Base-by-base conservation (phyloP, 2,797 vertebrate species). In the Pipistrellus nathusii region DNA sequence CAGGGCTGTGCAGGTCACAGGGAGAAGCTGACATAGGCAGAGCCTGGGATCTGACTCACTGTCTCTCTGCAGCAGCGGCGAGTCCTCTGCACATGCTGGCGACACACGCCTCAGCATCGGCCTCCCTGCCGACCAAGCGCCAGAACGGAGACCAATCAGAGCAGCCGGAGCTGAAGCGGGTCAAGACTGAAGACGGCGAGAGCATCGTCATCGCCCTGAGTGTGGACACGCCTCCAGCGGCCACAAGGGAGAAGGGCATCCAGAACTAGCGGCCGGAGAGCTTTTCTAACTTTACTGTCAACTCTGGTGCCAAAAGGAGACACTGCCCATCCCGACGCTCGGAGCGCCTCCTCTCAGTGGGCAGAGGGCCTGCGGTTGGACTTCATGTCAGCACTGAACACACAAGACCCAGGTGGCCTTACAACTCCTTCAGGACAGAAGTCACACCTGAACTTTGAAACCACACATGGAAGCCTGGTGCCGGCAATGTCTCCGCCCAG, bases 21-120 rank as follows among this genome's bases (percentile, higher is more conserved):
- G 1, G 38, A 5, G 21, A 10, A 3, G 27, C 75, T 5, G 2
- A 2, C 20, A 18, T 13, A 14, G 75, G 48, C 48, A 32, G 62
- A 41, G 73, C 32, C 46, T 25, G 35, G 46, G 32, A 35, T 59
- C 93, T 97, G 48, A 97, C 17, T 35, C 14, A 3, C 0, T 68
- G 5, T 96, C 46, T 95, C 27, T 94, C 30, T 57, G 6, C 97
- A 99, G 99, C 99, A 68, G 98, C 99, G 59, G 99, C 99, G 0
- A 99, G 99, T 96, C 99, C 99, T 20, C 98, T 99, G 91, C 99
- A 99, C 94, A 99, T 99, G 98, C 97, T 99, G 95, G 99, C 99
- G 0, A 99, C 99, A n/a, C 99, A 99, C 5, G 99, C 99, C 0
- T 99, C 99, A 0, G 99, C 99, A 0, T 99, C 99, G 0, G 99